Evolutionary conservation across 1,140 invertebrate species (phyloP), one percentile per base, ranked within the genome.

Genomic region (Littorina saxatilis): DNA sequence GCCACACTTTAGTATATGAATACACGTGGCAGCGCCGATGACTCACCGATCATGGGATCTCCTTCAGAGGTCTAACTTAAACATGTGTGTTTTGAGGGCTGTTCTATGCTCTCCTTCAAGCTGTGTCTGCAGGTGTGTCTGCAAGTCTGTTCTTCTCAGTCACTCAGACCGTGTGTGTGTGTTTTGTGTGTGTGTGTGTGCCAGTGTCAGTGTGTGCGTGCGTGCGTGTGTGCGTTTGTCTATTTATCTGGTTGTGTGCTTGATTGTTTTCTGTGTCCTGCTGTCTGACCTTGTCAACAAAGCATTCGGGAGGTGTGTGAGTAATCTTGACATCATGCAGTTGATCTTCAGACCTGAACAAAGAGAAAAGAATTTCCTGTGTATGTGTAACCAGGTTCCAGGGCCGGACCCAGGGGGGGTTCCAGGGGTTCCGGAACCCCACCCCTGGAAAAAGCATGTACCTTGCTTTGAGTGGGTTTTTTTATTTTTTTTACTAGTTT

Each of bases 311-410:
- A 35, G 81, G 74, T 81, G 89, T 91, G 72, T 90, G 90, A 0
- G 91, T 91, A 35, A 91, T 80, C 74, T 87, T 32, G 0, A 91
- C 90, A 81, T 80, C 82, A 35, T 88, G 68, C 5, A 91, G 73
- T 68, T 91, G 88, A 55, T 88, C 81, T 79, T 90, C 86, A 32
- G 87, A 75, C 90, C 90, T 90, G 75, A n/a, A 86, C 83, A 55
- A 37, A 50, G 40, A 5, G 43, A 52, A 29, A 43, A 63, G 1
- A 1, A 32, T 27, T 50, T 37, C 11, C 50, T 43, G 2, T n/a
- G 32, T 29, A 4, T 17, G 7, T 61, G 29, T 1, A 74, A 63
- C 35, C 50, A 11, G 13, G 7, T 70, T 23, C 58, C 17, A 40
- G n/a, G n/a, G n/a, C n/a, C n/a, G n/a, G n/a, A n/a, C n/a, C n/a